These are phyloP conservation scores for Sphenodon punctatus DNA, from an alignment of 2,797 vertebrate genomes.

Conservation along the genomic window DNA sequence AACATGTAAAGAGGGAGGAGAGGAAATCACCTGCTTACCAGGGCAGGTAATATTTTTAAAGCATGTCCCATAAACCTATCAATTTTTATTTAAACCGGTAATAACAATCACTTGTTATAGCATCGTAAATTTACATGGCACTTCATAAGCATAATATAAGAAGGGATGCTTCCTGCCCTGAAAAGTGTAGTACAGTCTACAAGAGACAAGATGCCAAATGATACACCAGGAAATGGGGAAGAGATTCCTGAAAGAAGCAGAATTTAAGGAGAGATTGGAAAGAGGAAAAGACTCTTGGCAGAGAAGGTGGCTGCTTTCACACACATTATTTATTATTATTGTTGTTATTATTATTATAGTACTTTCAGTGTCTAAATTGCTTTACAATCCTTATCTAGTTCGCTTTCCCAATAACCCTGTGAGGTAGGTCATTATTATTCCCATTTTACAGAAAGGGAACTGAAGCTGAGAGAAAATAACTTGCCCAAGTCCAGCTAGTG, in stretches of 20 bases:
- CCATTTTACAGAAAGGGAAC: neutral
- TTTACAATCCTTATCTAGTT: no score
- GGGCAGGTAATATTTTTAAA: conserved; percentile 56
- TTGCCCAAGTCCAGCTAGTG: no score
- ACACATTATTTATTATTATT: no score
- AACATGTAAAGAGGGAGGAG: conserved; percentile 31
- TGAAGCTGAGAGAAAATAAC: neutral
- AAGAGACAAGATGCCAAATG: neutral
- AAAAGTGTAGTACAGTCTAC: neutral
- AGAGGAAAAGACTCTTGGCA: conserved; percentile 2
- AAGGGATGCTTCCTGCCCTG: neutral
- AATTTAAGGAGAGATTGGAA: neutral
- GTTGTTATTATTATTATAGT: no score
- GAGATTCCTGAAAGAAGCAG: neutral
- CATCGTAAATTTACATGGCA: conserved; percentile 37
- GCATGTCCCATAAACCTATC: conserved; percentile 28
- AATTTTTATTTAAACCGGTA: conserved; percentile 47
- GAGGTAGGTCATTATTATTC: neutral
- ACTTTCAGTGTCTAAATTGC: no score
- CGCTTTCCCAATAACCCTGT: neutral
- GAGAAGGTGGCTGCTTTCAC: no score
- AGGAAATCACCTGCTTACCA: conserved; percentile 34
- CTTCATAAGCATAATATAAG: conserved; percentile 24
- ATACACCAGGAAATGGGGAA: neutral
- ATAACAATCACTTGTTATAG: conserved; percentile 54